A percentile compares a stretch with the other conserved stretches of the same genome.
Evolutionary conservation across 2,113 vertebrate species (phyloP).

Genomic region (Romanogobio albipinnatus): DNA sequence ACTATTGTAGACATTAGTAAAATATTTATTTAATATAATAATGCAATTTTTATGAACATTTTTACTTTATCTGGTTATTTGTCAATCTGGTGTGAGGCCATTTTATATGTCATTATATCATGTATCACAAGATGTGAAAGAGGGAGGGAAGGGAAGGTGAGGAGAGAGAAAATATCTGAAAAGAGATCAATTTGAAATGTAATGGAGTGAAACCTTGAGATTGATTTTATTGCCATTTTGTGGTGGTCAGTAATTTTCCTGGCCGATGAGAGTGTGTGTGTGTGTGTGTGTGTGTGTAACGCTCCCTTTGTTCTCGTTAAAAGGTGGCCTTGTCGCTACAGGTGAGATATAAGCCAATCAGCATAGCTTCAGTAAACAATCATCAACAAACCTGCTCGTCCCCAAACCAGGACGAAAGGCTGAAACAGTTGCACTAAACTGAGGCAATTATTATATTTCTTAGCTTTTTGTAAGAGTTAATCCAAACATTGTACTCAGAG

Average conservation of each 20-base stretch:
- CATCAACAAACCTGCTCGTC: too few relatives aligned
- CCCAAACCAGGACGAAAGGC: not conserved
- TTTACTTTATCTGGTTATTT: constrained; percentile 19
- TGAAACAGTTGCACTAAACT: not conserved
- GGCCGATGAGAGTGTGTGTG: constrained; percentile 67
- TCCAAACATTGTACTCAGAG: not conserved
- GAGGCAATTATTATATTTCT: not conserved
- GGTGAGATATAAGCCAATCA: constrained; percentile 9
- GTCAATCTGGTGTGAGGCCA: constrained; percentile 40
- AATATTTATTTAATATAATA: not conserved
- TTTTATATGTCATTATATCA: constrained; percentile 33
- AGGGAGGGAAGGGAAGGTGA: not conserved
- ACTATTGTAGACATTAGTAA: not conserved
- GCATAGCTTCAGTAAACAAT: not conserved
- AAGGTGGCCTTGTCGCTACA: not conserved
- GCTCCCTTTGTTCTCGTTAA: not conserved
- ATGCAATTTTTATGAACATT: not conserved
- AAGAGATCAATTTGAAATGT: constrained; percentile 56
- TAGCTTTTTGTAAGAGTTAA: too few relatives aligned
- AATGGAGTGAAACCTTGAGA: constrained; percentile 61
- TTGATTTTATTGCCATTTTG: constrained; percentile 75
- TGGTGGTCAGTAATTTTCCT: constrained; percentile 76
- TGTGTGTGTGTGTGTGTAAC: not conserved
- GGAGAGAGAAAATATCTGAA: constrained; percentile 37
- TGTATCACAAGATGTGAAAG: not conserved